Evolutionary conservation across 2,797 vertebrate species (phyloP).

Genomic region (Helostoma temminkii): DNA sequence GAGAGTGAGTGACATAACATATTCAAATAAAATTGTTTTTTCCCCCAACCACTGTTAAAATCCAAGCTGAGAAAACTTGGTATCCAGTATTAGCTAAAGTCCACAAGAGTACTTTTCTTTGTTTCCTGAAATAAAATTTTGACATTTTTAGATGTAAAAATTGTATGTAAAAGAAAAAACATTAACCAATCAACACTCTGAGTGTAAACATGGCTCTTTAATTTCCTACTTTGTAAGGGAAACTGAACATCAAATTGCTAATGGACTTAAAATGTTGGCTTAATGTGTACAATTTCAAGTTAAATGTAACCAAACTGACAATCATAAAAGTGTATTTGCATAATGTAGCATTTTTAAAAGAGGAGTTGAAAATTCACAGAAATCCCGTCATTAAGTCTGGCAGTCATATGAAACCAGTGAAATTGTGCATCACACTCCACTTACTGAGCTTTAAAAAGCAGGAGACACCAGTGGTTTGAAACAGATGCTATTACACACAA

Average conservation of each 20-base stretch:
- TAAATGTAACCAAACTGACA: slow-evolving; percentile 10
- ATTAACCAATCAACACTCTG: too few relatives aligned
- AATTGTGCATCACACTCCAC: slow-evolving; percentile 26
- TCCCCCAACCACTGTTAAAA: too few relatives aligned
- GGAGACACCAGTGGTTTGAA: slow-evolving; percentile 32
- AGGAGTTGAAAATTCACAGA: slow-evolving; percentile 27
- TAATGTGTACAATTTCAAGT: slow-evolving; percentile 15
- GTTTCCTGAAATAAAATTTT: too few relatives aligned
- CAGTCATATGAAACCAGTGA: slow-evolving; percentile 39
- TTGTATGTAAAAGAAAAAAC: too few relatives aligned
- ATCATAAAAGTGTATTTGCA: slow-evolving; percentile 27
- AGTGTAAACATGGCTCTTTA: too few relatives aligned
- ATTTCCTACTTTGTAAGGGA: not conserved
- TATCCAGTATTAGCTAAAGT: too few relatives aligned
- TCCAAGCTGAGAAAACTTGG: too few relatives aligned
- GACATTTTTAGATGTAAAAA: too few relatives aligned
- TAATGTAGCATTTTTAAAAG: slow-evolving; percentile 21
- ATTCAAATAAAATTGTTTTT: too few relatives aligned
- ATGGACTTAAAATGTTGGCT: not conserved
- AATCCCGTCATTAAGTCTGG: slow-evolving; percentile 20
- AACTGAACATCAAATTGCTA: slow-evolving; percentile 11
- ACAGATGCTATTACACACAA: slow-evolving; percentile 6
- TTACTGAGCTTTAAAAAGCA: slow-evolving; percentile 35
- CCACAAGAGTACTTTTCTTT: too few relatives aligned
- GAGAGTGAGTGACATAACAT: too few relatives aligned